Base-by-base conservation (phyloP, 2,113 vertebrate species). In the Thinocorus orbignyianus region DNA sequence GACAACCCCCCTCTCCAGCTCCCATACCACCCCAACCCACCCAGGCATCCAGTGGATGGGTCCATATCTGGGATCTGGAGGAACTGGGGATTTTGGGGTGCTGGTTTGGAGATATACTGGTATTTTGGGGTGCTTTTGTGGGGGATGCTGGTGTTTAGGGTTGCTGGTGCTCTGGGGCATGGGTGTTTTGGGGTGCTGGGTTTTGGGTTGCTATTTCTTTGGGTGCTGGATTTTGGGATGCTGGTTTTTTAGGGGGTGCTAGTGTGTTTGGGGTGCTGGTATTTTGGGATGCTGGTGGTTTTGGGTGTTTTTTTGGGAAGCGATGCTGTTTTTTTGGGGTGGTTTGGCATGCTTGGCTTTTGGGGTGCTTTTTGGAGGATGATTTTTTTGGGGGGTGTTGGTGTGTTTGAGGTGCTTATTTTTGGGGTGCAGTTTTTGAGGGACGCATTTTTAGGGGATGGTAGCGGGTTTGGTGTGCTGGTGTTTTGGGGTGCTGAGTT, bases 61-160 rank as follows among this genome's bases (percentile, higher is more conserved):
- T 20, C 9, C 24, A 10, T 0, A 0, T 6, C 19, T 2, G 3
- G 12, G 9, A 1, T 55, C 5, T 39, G 11, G 60, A 26, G 61
- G 26, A 41, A 25, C 4, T 28, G 11, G 17, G 2, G 2, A 9
- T 48, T 46, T 68, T 25, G 65, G 65, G 30, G 31, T 46, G 42
- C 22, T 17, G 30, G 31, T 17, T 52, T 7, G 6, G n/a, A 20
- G 57, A 11, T 22, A 11, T 14, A 33, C 7, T 20, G n/a, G 57
- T 60, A 22, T 24, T 37, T 37, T 37, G 58, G 35, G 58, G 15
- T 25, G n/a, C 57, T 60, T 58, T n/a, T 58, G 12, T 19, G 57
- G 54, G 54, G 19, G 48, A 24, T 55, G 17, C 17, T 33, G 54
- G 30, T 55, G 17, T 19, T 55, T 55, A 19, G 54, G 54, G 54